Percentiles rank a stretch among this genome's conserved stretches.
These are phyloP conservation scores for Leptopilina clavipes DNA, from an alignment of 1,140 invertebrate genomes.

Conservation along the genomic window DNA sequence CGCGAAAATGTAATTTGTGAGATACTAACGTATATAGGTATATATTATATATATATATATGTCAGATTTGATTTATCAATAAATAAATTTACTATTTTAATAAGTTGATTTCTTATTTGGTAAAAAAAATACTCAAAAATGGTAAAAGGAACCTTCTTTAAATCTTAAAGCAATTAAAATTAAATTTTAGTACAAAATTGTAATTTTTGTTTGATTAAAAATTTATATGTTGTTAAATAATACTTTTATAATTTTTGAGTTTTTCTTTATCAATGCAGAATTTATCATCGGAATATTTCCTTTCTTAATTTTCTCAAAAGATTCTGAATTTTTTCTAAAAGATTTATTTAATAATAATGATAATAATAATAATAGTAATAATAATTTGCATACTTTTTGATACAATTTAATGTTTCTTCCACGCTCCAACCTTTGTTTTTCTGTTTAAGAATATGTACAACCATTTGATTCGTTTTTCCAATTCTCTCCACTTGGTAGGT, in stretches of 20 bases:
- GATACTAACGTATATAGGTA: conserved; percentile 39
- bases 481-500: conserved; percentile 85
- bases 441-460: conserved; percentile 86
- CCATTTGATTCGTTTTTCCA: conserved; percentile 83
- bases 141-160: too few species aligned
- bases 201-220: too few species aligned
- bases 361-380: conserved; percentile 16
- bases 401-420: conserved; percentile 1
- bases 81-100: conserved; percentile 67
- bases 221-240: too few species aligned
- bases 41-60: not conserved
- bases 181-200: too few species aligned
- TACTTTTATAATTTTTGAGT: too few species aligned
- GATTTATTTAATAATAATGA: not conserved
- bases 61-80: conserved; percentile 54
- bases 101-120: conserved; percentile 38
- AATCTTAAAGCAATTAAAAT: too few species aligned
- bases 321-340: not conserved
- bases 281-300: conserved; percentile 23
- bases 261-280: not conserved
- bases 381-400: not conserved
- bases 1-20: conserved; percentile 51
- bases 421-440: conserved; percentile 83
- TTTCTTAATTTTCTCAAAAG: not conserved
- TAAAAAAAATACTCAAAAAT: too few species aligned